These are phyloP conservation scores for Pyrgilauda ruficollis DNA, from an alignment of 2,113 vertebrate genomes.

Conservation along the genomic window DNA sequence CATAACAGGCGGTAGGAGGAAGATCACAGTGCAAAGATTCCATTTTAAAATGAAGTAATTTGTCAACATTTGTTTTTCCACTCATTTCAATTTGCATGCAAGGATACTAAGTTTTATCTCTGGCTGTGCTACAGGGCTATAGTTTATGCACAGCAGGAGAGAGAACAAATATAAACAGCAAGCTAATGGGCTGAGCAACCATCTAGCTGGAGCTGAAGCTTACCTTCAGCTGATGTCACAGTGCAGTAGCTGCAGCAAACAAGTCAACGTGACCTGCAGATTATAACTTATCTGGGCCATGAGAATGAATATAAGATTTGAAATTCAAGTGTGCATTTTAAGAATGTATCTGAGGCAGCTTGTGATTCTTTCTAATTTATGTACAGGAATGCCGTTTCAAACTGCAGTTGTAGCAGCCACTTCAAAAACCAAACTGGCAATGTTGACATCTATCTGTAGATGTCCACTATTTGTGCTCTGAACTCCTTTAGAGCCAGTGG, in stretches of 20 bases:
- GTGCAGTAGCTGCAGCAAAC: conserved; percentile 27
- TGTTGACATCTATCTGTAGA: neutral
- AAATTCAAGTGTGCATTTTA: neutral
- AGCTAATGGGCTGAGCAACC: conserved; percentile 50
- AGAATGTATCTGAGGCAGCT: neutral
- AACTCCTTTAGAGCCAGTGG: neutral
- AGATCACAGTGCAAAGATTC: neutral
- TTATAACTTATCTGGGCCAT: neutral
- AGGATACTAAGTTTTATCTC: conserved; percentile 16
- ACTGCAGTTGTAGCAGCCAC: neutral
- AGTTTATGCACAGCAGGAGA: conserved; percentile 54
- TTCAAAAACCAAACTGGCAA: neutral
- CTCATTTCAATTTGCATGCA: conserved; percentile 31
- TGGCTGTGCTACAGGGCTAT: conserved; percentile 29
- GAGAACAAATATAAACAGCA: conserved; percentile 43
- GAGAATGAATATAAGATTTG: neutral
- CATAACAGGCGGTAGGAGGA: neutral
- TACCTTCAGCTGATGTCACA: conserved; percentile 15
- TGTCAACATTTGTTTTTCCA: conserved; percentile 27
- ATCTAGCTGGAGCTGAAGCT: neutral
- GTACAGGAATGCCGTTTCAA: neutral
- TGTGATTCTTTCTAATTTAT: neutral
- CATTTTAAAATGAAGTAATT: conserved; percentile 27
- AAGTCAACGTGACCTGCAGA: neutral
- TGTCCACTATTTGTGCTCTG: neutral